phyloP scores from a whole-genome alignment of 1,140 invertebrate genomes.

The Apolygus lucorum region DNA sequence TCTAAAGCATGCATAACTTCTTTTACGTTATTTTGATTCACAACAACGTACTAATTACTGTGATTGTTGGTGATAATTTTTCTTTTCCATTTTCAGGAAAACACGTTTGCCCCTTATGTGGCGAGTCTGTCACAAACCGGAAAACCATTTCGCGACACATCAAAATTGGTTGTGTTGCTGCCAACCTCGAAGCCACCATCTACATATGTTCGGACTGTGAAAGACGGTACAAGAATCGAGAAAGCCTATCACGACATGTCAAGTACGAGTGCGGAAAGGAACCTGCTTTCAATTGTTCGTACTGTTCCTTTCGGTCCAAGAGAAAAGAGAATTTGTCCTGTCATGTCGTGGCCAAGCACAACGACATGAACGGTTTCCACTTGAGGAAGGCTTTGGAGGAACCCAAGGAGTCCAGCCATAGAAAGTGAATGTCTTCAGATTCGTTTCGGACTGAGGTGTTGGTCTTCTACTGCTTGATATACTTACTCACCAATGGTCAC shows the following conservation, averaged over 20 bases:
- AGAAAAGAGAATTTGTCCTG: slow-evolving; percentile 41
- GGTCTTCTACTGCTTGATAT: background rate
- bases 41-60: too few relatives aligned
- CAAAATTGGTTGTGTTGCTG: background rate
- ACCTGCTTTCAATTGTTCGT: slow-evolving; percentile 44
- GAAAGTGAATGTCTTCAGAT: too few relatives aligned
- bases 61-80: background rate
- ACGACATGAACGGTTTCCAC: background rate
- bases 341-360: slow-evolving; percentile 19
- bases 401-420: background rate
- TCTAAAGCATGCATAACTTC: too few relatives aligned
- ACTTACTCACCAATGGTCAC: too few relatives aligned
- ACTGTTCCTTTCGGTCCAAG: slow-evolving; percentile 44
- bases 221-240: slow-evolving; percentile 45
- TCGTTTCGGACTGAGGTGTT: background rate
- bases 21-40: too few relatives aligned
- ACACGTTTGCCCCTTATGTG: background rate
- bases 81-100: background rate
- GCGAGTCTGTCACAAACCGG: background rate
- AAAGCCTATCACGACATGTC: slow-evolving; percentile 45
- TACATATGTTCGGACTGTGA: slow-evolving; percentile 17
- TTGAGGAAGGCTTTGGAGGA: background rate
- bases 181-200: background rate
- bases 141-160: background rate
- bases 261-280: slow-evolving; percentile 48